A percentile compares a stretch with the other conserved stretches of the same genome.
These are phyloP conservation scores for Strix aluco DNA, from an alignment of 2,113 vertebrate species.

Conservation along the genomic window DNA sequence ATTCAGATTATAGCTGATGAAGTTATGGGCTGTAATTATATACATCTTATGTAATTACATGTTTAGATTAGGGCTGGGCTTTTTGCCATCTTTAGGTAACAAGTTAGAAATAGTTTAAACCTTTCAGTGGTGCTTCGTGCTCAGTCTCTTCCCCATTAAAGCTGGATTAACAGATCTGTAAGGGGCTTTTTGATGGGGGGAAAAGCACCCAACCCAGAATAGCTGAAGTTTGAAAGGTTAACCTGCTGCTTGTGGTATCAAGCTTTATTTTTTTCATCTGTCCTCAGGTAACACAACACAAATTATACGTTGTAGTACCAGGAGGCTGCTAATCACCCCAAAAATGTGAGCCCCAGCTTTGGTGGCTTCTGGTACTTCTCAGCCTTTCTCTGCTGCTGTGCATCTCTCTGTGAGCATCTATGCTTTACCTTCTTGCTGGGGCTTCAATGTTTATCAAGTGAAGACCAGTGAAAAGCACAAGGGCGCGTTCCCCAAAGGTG, in stretches of 20 bases:
- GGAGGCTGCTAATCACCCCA: background rate
- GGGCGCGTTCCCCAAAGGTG: background rate
- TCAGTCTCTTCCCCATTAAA: background rate
- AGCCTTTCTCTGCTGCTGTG: background rate
- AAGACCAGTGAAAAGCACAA: background rate
- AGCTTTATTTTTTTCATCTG: background rate
- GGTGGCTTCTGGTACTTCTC: background rate
- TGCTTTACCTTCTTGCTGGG: background rate
- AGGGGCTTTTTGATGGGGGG: background rate
- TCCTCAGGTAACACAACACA: background rate
- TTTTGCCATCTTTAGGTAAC: background rate
- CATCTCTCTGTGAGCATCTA: background rate
- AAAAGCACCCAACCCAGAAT: background rate
- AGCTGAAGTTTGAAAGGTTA: background rate
- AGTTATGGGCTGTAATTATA: background rate
- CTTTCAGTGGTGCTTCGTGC: background rate
- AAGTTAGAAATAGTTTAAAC: background rate
- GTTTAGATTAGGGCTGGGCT: background rate
- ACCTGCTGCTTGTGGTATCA: background rate
- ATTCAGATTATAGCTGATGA: background rate
- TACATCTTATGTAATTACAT: background rate
- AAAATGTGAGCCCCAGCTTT: background rate
- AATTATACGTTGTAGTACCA: background rate
- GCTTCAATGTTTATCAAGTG: rapidly evolving
- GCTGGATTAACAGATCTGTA: background rate